Percentiles rank a stretch among this genome's conserved stretches.
Conservation (phyloP, 2,888 invertebrate genomes). For the Chirona hameri region DNA sequence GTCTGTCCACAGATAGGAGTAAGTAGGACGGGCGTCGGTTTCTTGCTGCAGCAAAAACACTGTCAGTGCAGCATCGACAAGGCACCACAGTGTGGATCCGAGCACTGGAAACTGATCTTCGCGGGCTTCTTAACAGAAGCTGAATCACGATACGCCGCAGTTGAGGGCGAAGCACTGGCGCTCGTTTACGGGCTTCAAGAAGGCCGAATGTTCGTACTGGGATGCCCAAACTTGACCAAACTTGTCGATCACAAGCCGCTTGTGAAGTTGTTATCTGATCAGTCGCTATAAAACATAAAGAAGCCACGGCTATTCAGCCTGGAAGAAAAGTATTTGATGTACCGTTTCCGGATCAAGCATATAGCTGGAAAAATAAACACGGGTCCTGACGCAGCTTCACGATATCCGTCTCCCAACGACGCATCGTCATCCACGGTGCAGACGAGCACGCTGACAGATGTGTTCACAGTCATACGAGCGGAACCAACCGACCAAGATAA, state of each 20-base stretch:
- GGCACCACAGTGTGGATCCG: background rate
- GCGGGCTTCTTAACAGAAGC: background rate
- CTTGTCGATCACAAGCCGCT: background rate
- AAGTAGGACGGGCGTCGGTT: background rate
- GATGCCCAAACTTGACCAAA: background rate
- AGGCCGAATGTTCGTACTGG: background rate
- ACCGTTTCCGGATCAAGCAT: background rate
- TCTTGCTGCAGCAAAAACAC: background rate
- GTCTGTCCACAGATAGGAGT: background rate
- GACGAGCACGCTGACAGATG: background rate
- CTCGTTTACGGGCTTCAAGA: background rate
- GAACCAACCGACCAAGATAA: background rate
- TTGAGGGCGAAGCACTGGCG: background rate
- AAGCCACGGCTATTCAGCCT: background rate
- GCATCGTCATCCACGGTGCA: background rate
- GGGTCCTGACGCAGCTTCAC: background rate
- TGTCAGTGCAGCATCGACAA: background rate
- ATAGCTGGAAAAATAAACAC: background rate
- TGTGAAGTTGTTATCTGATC: background rate
- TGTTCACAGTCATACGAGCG: background rate
- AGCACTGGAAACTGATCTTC: background rate
- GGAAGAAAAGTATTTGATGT: background rate
- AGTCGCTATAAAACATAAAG: background rate
- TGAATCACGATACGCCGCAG: background rate
- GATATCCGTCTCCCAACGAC: background rate